phyloP scores from a whole-genome alignment of 2,888 invertebrate species.

The Drosophila imparisetae region DNA sequence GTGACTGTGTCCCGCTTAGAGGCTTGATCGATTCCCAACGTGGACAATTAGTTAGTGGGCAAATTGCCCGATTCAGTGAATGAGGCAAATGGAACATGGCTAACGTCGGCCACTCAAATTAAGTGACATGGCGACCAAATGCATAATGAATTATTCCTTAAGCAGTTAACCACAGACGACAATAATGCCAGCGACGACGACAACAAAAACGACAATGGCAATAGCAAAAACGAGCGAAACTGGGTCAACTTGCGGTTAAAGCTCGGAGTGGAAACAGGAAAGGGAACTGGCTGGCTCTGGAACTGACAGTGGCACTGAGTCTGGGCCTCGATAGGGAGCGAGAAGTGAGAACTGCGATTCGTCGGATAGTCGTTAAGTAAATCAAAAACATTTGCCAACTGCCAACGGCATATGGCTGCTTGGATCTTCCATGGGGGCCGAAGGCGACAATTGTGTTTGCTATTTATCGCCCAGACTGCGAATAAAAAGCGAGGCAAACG shows the following conservation, averaged over 20 bases:
- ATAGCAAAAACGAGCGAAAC: constrained; percentile 27
- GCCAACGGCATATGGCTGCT: constrained; percentile 54
- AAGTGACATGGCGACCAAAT: constrained; percentile 74
- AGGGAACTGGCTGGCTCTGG: neutral
- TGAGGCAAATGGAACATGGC: constrained; percentile 18
- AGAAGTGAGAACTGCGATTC: constrained; percentile 3
- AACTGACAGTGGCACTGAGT: neutral
- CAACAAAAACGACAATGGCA: constrained; percentile 2
- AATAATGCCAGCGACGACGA: constrained; percentile 9
- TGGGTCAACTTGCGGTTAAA: constrained; percentile 56
- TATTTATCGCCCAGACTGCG: constrained; percentile 63
- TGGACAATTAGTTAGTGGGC: constrained; percentile 67
- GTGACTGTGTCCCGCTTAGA: constrained; percentile 35
- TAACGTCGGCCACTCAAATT: constrained; percentile 66
- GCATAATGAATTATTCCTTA: constrained; percentile 79
- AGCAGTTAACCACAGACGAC: constrained; percentile 70
- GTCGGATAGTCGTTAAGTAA: constrained; percentile 54
- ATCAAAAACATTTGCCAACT: constrained; percentile 67
- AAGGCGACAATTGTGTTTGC: constrained; percentile 58
- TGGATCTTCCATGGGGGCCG: constrained; percentile 4
- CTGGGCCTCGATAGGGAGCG: neutral
- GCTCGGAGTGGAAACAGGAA: constrained; percentile 4
- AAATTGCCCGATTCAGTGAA: constrained; percentile 68
- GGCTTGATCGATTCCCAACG: constrained; percentile 70
- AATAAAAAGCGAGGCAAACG: constrained; percentile 25